Base-by-base conservation (phyloP, 2,888 invertebrate species). In the Minunthozetes semirufus region DNA sequence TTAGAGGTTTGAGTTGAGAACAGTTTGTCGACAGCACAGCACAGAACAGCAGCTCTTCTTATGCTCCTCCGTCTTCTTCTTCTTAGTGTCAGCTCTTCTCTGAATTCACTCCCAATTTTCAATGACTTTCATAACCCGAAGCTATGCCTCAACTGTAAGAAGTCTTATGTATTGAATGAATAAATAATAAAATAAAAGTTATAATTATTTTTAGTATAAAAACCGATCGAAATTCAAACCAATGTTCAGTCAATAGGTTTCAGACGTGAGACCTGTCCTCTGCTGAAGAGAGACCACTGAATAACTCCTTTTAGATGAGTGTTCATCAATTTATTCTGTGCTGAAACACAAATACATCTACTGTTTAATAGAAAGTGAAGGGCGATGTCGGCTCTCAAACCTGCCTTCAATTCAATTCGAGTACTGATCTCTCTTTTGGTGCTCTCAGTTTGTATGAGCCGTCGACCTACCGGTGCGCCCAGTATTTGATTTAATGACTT, bases 121-220 rank as follows among this genome's bases (percentile, higher is more conserved):
- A 68, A 68, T 68, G 68, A 19, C 68, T 68, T 68, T 68, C 33
- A 68, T 68, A 42, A 38, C 68, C 68, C 22, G 68, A 68, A 68
- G 68, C 68, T 68, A 68, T 68, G 56, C 25, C 6, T 13, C 13
- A 56, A 56, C 56, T 22, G 17, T 25, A 53, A 53, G n/a, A 56
- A 11, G 25, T 56, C 56, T 56, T 56, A 56, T 56, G 56, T 25
- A 56, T 42, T 42, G 13, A 42, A 42, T 13, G 11, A 42, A 42
- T 42, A 50, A 42, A 68, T 1, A 42, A 42, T 42, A 50, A 42
- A 68, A 72, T 33, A 56, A 56, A 56, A 25, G 25, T 56, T 25
- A 25, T 25, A 56, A 56, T 56, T 56, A 56, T 56, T 22, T 56
- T 25, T 13, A 13, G 22, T 25, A 22, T 13, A 56, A 8, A 56